These are phyloP conservation scores for Macrophya alboannulata DNA, from an alignment of 2,888 invertebrate species.

Conservation along the genomic window DNA sequence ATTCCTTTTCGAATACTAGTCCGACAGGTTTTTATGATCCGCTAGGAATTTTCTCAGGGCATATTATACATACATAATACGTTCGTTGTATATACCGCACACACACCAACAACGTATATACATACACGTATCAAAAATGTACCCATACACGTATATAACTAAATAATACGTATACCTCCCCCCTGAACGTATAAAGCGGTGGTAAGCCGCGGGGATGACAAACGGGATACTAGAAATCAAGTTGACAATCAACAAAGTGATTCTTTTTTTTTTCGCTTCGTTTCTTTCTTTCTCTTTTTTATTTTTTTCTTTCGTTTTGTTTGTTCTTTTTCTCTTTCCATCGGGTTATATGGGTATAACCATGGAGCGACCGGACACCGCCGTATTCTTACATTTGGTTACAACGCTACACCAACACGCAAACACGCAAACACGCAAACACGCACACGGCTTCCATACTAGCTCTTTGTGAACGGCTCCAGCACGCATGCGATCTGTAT, in stretches of 20 bases:
- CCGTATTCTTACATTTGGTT: neutral
- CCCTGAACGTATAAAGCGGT: neutral
- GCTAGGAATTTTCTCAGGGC: constrained; percentile 51
- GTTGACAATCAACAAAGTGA: constrained; percentile 52
- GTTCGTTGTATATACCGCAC: neutral
- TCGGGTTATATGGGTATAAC: constrained; percentile 22
- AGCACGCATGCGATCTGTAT: neutral
- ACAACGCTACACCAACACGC: neutral
- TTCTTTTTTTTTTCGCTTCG: neutral
- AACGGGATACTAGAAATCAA: constrained; percentile 53
- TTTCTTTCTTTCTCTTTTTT: too few relatives aligned
- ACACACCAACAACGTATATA: neutral
- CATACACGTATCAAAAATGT: neutral
- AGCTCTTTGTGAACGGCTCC: constrained; percentile 12
- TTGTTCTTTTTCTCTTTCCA: neutral
- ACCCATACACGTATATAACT: too few relatives aligned
- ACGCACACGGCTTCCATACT: neutral
- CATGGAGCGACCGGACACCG: constrained; percentile 25
- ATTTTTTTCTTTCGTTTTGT: too few relatives aligned
- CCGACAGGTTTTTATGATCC: constrained; percentile 52
- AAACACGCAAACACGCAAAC: neutral
- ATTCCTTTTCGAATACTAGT: constrained; percentile 48
- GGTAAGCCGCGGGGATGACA: constrained; percentile 48
- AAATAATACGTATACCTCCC: neutral
- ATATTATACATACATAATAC: neutral